Evolutionary conservation across 2,888 invertebrate genomes (phyloP), one percentile per base, ranked within the genome.

Genomic region (Drosophila sordidula): DNA sequence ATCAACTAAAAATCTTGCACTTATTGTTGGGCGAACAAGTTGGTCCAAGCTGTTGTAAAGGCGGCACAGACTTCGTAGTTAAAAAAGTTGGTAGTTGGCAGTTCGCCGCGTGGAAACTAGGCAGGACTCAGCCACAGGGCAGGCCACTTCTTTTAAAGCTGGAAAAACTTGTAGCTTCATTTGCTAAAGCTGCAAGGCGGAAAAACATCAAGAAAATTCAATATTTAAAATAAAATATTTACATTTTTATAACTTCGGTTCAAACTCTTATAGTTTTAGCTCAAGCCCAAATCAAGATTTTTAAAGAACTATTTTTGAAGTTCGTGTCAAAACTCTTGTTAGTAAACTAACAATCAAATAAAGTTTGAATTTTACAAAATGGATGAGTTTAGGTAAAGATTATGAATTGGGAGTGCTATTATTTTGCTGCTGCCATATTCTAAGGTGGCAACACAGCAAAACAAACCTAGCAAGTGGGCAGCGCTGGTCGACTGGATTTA

Each of bases 11-110:
- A 70, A 75, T 58, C 42, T 49, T 49, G 42, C 63, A 55, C 70
- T 58, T 58, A 47, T 70, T 75, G 57, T 55, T 62, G 22, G 14
- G 14, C 47, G 9, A n/a, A n/a, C 45, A 62, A 65, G 49, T 67
- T 66, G 12, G 22, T 41, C 57, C 50, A 67, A 67, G 29, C 34
- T 50, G 65, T 32, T 66, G 25, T 12, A 38, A 44, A 38, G 11
- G 34, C 47, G 42, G 52, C 47, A 18, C 41, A 54, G 66, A 26
- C n/a, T 18, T 11, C 11, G 18, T 18, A 39, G 44, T 50, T 66
- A 38, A n/a, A 29, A 50, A 67, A 66, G 11, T 61, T 51, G 47
- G 32, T 18, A 16, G 11, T 26, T 16, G 51, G 29, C 8, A 8
- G 29, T 3, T 22, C 3, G 22, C 22, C 4, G 4, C 4, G 22